Conservation (phyloP, 2,113 vertebrate genomes). For the Daphoenositta chrysoptera region DNA sequence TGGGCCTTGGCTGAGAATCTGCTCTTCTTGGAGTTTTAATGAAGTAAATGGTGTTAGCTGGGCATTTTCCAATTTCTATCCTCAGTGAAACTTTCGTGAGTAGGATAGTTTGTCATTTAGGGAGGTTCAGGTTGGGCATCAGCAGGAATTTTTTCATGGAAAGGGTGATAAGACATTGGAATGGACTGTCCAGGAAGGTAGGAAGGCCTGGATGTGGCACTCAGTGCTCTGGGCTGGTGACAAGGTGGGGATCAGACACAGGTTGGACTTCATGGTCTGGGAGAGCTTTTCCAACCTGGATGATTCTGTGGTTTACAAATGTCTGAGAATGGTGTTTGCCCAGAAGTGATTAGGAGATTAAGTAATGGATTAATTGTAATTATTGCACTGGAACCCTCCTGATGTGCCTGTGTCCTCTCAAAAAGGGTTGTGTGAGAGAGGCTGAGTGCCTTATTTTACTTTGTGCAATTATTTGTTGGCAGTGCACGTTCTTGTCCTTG, state of each 20-base stretch:
- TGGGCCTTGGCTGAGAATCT: neutral
- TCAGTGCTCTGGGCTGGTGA: neutral
- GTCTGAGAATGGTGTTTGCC: neutral
- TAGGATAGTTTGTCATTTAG: neutral
- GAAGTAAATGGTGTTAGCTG: neutral
- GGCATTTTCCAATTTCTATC: neutral
- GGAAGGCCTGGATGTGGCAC: neutral
- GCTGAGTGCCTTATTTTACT: neutral
- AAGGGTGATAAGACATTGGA: fast-evolving
- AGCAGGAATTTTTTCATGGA: neutral
- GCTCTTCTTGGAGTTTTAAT: neutral
- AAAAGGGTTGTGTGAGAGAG: neutral
- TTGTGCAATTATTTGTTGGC: neutral
- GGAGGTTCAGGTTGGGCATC: neutral
- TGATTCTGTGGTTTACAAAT: neutral
- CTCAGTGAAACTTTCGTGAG: neutral
- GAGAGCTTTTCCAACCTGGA: neutral
- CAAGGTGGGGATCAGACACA: neutral
- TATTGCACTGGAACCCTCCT: neutral
- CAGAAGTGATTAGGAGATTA: neutral
- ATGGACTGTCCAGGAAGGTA: neutral
- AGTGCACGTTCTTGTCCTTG: neutral
- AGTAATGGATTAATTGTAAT: constrained; percentile 5
- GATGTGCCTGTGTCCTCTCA: neutral
- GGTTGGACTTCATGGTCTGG: neutral